phyloP scores from a whole-genome alignment of 2,888 invertebrate genomes.

The Chymomyza caudatula region DNA sequence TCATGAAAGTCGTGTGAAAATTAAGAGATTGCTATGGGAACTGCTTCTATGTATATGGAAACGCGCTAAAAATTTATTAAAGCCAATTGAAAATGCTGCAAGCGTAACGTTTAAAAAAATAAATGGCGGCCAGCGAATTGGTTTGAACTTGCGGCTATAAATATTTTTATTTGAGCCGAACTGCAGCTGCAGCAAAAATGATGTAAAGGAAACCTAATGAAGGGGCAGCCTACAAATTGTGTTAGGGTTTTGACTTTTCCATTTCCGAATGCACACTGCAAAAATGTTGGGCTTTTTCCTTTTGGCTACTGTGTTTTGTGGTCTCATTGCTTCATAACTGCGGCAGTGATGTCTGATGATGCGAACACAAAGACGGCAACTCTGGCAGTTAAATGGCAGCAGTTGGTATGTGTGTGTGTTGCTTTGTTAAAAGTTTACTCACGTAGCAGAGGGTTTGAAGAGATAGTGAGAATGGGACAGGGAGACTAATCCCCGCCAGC shows the following conservation, averaged over 20 bases:
- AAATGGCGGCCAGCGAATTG: slow-evolving; percentile 42
- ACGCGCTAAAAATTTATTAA: slow-evolving; percentile 33
- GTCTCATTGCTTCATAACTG: slow-evolving; percentile 37
- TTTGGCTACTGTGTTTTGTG: background rate
- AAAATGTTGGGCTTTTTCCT: slow-evolving; percentile 26
- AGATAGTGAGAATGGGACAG: background rate
- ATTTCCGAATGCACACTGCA: no score
- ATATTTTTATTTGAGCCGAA: slow-evolving; percentile 42
- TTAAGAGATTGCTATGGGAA: background rate
- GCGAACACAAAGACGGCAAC: background rate
- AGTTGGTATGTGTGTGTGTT: background rate
- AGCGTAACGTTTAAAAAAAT: slow-evolving; percentile 33
- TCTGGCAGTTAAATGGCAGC: no score
- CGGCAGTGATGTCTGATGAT: slow-evolving; percentile 4
- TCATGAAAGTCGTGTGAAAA: background rate
- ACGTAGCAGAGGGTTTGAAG: slow-evolving; percentile 29
- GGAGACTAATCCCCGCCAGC: slow-evolving; percentile 44
- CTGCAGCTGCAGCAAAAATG: slow-evolving; percentile 35
- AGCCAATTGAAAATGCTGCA: slow-evolving; percentile 68
- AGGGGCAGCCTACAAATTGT: slow-evolving; percentile 58
- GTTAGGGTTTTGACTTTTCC: slow-evolving; percentile 30
- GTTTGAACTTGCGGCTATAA: slow-evolving; percentile 67
- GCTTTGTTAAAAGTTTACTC: slow-evolving; percentile 63
- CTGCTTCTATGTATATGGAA: background rate
- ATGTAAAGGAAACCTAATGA: slow-evolving; percentile 46